Base-by-base conservation (phyloP, 2,113 vertebrate species). In the Arvicanthis niloticus region DNA sequence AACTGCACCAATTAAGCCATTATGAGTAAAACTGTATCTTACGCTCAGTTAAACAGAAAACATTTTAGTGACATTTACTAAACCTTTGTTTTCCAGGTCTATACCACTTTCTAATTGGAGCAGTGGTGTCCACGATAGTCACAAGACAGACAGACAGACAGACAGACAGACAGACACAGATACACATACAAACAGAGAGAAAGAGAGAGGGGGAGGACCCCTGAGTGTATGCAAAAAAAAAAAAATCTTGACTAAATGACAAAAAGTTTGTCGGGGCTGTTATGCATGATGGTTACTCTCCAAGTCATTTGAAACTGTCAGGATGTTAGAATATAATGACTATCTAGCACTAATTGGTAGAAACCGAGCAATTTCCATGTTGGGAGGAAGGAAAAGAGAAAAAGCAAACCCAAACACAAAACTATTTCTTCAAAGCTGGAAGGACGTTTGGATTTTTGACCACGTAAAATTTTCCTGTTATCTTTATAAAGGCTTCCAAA, bases 1-100 rank as follows among this genome's bases (percentile, higher is more conserved):
- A 95, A 81, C 91, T 85, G 94, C 73, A 93, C 94, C 31, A 92
- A 76, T 22, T 84, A 92, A 72, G 22, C n/a, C 91, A 24, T 85
- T 7, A 86, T 62, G 34, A 90, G 19, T 92, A 91, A 91, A 87
- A 73, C 60, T 12, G 60, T 70, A 91, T 91, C 40, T 88, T 22
- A 75, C 84, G 42, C 82, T 26, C 24, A 93, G 72, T 29, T 91
- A 34, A 24, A 95, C 86, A 80, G 51, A 87, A 97, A 97, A 88
- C 7, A 80, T 76, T 78, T 73, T 94, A n/a, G 68, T 85, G 93
- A 84, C 16, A 96, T 45, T 77, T 70, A 7, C 10, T 81, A 81
- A 81, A 22, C 51, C 10, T 19, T 37, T 53, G 29, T 51, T 68
- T 68, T 77, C n/a, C 8, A 86, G 12, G 17, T 76, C 34, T 70